Percentiles rank a stretch among this genome's conserved stretches.
These are phyloP conservation scores for Brachyopa scutellaris DNA, from an alignment of 2,888 invertebrate species.

Conservation along the genomic window DNA sequence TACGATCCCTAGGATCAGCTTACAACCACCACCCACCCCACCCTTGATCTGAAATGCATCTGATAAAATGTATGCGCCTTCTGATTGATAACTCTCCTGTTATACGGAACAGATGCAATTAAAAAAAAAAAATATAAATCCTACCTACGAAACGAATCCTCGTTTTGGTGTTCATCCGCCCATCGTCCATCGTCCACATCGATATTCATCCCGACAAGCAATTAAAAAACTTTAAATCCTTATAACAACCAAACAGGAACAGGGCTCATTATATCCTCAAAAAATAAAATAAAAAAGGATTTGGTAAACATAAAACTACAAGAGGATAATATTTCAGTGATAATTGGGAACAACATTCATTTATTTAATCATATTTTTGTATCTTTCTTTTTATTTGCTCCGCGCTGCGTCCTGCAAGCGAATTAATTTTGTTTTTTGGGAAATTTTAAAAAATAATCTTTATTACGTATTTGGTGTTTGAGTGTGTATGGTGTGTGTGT, in stretches of 20 bases:
- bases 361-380: conserved; percentile 66
- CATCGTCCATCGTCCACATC: conserved; percentile 31
- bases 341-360: conserved; percentile 71
- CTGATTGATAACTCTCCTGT: conserved; percentile 56
- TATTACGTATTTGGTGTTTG: conserved; percentile 67
- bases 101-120: conserved; percentile 41
- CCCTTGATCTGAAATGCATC: conserved; percentile 30
- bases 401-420: conserved; percentile 21
- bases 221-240: conserved; percentile 40
- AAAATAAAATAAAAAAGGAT: conserved; percentile 13
- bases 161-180: conserved; percentile 1
- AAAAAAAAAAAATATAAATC: conserved; percentile 27
- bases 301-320: conserved; percentile 41
- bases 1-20: conserved; percentile 15
- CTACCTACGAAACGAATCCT: conserved; percentile 1
- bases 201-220: conserved; percentile 60
- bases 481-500: conserved; percentile 29
- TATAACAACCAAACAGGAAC: conserved; percentile 31
- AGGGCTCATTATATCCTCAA: conserved; percentile 49
- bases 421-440: not conserved
- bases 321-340: conserved; percentile 67
- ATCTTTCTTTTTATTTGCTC: conserved; percentile 31
- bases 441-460: conserved; percentile 43
- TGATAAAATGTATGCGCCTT: conserved; percentile 31
- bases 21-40: not conserved